A percentile compares a stretch with the other conserved stretches of the same genome.
Conservation (phyloP, 2,797 vertebrate species). For the Syndactyla subalaris region DNA sequence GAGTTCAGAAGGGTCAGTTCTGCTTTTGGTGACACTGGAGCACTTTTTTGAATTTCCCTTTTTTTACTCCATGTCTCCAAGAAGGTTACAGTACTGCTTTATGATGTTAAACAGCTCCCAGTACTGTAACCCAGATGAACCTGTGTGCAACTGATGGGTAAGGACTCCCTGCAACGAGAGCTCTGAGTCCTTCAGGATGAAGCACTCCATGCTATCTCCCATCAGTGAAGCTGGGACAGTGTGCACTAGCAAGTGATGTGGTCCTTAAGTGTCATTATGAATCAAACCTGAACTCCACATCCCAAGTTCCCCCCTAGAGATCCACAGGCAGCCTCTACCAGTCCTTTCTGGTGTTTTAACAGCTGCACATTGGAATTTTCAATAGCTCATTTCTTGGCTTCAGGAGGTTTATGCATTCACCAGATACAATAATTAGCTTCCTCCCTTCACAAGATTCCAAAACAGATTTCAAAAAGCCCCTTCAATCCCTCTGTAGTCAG, state of each 20-base stretch:
- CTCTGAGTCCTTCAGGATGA: neutral
- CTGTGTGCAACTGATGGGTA: neutral
- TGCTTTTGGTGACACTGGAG: neutral
- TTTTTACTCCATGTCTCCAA: neutral
- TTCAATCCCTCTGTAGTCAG: neutral
- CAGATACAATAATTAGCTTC: neutral
- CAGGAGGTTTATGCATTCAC: constrained; percentile 4
- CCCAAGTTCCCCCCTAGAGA: neutral
- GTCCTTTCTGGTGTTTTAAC: neutral
- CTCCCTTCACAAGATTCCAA: constrained; percentile 17
- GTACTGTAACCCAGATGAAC: neutral
- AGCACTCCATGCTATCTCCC: neutral
- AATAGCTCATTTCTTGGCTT: neutral
- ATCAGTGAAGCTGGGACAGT: neutral
- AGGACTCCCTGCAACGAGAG: neutral
- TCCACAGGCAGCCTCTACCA: neutral
- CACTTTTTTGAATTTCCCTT: neutral
- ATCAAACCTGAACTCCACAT: neutral
- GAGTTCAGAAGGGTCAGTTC: neutral
- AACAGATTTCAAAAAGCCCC: neutral
- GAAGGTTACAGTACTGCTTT: neutral
- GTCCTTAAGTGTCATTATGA: neutral
- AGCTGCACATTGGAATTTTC: neutral
- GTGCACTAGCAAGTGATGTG: neutral
- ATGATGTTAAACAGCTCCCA: neutral